Conservation (phyloP, 2,797 vertebrate species). For the Chaetophractus vellerosus region DNA sequence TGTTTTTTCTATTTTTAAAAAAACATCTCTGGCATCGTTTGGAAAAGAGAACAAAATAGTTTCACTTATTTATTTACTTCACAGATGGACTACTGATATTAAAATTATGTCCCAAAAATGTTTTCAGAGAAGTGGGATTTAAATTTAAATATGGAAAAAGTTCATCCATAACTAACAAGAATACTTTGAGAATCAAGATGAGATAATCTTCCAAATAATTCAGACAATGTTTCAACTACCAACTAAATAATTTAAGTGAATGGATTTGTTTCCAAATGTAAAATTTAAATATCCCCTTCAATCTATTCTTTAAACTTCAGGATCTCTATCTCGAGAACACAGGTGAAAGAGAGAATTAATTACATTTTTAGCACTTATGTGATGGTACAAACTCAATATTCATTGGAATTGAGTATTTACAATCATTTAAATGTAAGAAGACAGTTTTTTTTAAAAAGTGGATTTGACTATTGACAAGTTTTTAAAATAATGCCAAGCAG, state of each 20-base stretch:
- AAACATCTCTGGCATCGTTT: not conserved
- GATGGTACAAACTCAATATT: not conserved
- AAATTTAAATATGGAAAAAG: constrained; percentile 32
- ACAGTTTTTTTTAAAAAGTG: not conserved
- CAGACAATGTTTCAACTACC: not conserved
- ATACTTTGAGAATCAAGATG: not conserved
- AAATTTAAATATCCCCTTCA: not conserved
- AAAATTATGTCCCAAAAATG: constrained; percentile 37
- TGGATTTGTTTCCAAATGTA: constrained; percentile 9
- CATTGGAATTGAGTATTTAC: not conserved
- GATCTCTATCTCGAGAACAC: not conserved
- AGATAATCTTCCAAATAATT: not conserved
- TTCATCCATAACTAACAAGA: constrained; percentile 5
- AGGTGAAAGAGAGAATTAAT: not conserved
- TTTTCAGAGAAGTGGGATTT: constrained; percentile 37
- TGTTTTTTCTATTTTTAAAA: not conserved
- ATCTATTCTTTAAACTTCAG: not conserved
- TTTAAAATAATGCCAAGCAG: constrained; percentile 44
- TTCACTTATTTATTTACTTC: constrained; percentile 6
- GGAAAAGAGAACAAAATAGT: not conserved
- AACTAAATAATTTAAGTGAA: not conserved
- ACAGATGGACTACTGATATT: constrained; percentile 16
- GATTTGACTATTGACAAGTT: not conserved
- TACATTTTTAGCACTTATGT: not conserved
- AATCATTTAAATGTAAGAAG: not conserved